A percentile compares a stretch with the other conserved stretches of the same genome.
Conservation (phyloP, 2,113 vertebrate genomes). For the Siniperca knerii region DNA sequence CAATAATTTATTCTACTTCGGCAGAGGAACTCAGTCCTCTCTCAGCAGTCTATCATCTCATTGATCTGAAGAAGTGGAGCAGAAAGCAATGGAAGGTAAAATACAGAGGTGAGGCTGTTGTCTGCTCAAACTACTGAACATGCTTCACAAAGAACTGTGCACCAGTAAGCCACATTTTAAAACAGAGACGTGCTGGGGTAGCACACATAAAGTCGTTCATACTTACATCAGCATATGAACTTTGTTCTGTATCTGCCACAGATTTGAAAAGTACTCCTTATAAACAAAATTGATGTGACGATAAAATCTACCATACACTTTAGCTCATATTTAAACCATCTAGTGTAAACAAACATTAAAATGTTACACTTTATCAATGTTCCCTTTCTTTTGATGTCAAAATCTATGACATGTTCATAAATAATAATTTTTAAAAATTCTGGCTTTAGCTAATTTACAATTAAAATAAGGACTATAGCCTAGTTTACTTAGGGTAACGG, state of each 20-base stretch:
- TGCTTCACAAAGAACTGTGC: not conserved
- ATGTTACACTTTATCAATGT: not conserved
- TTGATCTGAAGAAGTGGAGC: slow-evolving; percentile 52
- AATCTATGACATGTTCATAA: not conserved
- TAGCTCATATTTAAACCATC: not conserved
- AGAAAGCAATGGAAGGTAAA: slow-evolving; percentile 48
- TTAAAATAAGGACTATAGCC: not conserved
- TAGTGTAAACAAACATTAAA: not conserved
- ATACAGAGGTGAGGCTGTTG: slow-evolving; percentile 22
- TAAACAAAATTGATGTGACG: not conserved
- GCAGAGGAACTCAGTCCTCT: slow-evolving; percentile 7
- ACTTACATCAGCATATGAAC: not conserved
- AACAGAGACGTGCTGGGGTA: not conserved
- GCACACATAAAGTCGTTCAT: not conserved
- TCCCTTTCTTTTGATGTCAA: not conserved
- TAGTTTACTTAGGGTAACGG: not conserved
- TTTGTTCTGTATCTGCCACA: not conserved
- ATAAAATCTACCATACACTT: not conserved
- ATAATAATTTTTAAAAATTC: not conserved
- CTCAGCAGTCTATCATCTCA: slow-evolving; percentile 35
- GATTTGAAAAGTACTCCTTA: not conserved
- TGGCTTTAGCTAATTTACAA: not conserved
- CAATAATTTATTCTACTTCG: not conserved
- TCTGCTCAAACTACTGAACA: slow-evolving; percentile 11
- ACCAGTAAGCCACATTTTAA: not conserved